Percentiles rank a stretch among this genome's conserved stretches.
Evolutionary conservation across 2,888 invertebrate species (phyloP).

Genomic region (Orthosia gracilis): DNA sequence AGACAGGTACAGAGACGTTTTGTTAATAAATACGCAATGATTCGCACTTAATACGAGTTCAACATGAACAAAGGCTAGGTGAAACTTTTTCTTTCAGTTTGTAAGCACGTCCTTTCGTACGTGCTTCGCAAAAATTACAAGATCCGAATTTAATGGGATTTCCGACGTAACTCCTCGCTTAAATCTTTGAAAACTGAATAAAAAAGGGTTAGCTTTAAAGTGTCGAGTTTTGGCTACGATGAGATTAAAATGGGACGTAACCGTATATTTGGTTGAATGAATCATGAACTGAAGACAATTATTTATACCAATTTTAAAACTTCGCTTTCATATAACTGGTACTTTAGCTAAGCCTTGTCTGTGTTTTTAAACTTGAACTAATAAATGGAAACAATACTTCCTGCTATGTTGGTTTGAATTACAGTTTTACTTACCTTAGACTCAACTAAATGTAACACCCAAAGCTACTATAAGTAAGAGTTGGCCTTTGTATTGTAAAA

Average conservation of each 20-base stretch:
- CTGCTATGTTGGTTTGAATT: neutral
- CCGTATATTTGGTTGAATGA: neutral
- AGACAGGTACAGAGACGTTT: neutral
- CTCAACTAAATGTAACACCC: neutral
- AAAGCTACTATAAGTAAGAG: neutral
- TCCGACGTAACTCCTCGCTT: slow-evolving; percentile 41
- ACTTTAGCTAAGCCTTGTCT: neutral
- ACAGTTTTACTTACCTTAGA: neutral
- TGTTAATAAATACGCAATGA: neutral
- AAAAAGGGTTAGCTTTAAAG: slow-evolving; percentile 19
- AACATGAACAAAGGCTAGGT: slow-evolving; percentile 43
- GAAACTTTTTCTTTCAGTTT: slow-evolving; percentile 51
- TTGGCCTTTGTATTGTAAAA: no score
- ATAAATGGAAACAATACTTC: neutral
- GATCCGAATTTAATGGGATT: slow-evolving; percentile 60
- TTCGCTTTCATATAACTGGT: neutral
- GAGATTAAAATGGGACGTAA: neutral
- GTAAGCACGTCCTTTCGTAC: slow-evolving; percentile 51
- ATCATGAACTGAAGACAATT: neutral
- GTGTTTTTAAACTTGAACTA: neutral
- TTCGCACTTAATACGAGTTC: slow-evolving; percentile 8
- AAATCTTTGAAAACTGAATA: slow-evolving; percentile 56
- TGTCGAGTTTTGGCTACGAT: slow-evolving; percentile 7
- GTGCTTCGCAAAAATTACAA: slow-evolving; percentile 58
- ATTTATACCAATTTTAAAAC: neutral